phyloP scores from a whole-genome alignment of 2,888 invertebrate genomes.

The Stegana nigrithorax region DNA sequence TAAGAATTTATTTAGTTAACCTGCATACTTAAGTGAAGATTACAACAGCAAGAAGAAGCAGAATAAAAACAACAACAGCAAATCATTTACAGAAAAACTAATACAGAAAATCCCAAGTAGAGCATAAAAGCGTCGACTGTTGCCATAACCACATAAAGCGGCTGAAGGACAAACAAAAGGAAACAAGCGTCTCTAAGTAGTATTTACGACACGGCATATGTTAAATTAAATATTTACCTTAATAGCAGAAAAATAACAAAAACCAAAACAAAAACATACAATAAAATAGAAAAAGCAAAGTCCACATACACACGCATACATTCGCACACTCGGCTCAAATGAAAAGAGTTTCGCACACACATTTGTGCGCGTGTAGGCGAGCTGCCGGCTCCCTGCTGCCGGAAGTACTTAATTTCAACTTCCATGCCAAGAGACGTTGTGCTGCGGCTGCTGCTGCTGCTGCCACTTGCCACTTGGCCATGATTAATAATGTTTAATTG shows the following conservation, averaged over 20 bases:
- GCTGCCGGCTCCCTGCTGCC: no score
- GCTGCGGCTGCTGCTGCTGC: neutral
- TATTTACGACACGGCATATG: conserved; percentile 2
- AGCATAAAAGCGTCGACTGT: no score
- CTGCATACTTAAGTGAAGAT: no score
- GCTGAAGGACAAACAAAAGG: no score
- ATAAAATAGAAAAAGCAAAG: neutral
- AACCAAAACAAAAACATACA: neutral
- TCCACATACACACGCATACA: conserved; percentile 30
- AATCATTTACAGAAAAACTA: no score
- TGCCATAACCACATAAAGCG: no score
- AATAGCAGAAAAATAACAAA: conserved; percentile 41
- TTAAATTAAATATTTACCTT: conserved; percentile 56
- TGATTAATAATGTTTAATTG: conserved; percentile 59
- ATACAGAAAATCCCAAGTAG: no score
- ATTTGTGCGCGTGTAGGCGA: conserved; percentile 38
- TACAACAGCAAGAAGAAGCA: no score
- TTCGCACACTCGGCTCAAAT: conserved; percentile 28
- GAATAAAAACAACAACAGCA: no score
- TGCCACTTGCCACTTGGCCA: conserved; percentile 29
- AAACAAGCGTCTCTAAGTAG: no score
- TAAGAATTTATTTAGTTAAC: no score
- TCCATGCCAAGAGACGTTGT: neutral
- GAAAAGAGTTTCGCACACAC: conserved; percentile 13
- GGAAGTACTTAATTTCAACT: neutral